phyloP scores from a whole-genome alignment of 35 echinoderm and acorn worm genomes.

The Ophioderma brevispina region DNA sequence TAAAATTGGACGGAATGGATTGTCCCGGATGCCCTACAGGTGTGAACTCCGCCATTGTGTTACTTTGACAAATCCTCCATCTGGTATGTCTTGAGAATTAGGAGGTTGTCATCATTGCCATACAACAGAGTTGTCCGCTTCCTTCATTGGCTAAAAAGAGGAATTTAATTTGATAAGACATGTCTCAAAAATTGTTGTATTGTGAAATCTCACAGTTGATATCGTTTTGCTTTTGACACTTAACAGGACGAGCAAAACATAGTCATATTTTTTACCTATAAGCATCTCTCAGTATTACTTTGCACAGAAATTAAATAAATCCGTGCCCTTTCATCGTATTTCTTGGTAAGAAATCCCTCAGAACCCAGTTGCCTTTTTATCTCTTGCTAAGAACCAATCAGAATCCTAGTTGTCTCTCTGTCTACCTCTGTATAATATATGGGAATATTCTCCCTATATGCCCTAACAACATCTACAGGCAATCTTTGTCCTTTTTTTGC shows the following conservation, averaged over 20 bases:
- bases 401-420: no score
- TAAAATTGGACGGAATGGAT: constrained; percentile 83
- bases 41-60: constrained; percentile 54
- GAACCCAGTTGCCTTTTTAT: no score
- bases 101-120: constrained; percentile 32
- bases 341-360: no score
- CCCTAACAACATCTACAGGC: no score
- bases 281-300: no score
- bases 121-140: constrained; percentile 88
- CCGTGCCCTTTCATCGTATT: no score
- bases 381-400: no score
- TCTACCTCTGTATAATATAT: no score
- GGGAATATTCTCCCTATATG: no score
- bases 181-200: neutral
- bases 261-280: no score
- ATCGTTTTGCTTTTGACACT: neutral
- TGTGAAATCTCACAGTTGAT: neutral
- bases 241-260: neutral
- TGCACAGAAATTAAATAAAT: no score
- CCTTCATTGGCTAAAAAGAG: constrained; percentile 23
- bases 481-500: no score
- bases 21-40: constrained; percentile 30
- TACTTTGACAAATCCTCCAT: constrained; percentile 64
- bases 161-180: neutral
- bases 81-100: constrained; percentile 60